These are phyloP conservation scores for Hylyphantes graminicola DNA, from an alignment of 1,140 invertebrate species.

Conservation along the genomic window DNA sequence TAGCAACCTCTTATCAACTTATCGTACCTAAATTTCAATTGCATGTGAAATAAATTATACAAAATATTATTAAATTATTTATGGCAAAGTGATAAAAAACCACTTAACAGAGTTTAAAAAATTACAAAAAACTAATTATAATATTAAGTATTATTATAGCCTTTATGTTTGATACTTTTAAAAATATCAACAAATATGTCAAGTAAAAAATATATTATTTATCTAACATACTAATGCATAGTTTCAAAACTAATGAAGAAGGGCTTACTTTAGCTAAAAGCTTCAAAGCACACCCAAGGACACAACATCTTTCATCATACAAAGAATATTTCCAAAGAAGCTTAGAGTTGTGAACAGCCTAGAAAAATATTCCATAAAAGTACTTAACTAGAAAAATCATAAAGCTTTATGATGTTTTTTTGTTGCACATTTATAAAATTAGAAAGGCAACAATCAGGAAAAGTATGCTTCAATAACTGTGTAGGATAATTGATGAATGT, in stretches of 20 bases:
- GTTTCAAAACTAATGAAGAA: not conserved
- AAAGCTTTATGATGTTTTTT: too few species aligned
- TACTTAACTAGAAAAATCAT: not conserved
- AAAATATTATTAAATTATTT: not conserved
- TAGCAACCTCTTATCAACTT: not conserved
- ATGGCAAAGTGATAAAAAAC: too few species aligned
- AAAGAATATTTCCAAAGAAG: constrained; percentile 23
- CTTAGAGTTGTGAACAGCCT: constrained; percentile 47
- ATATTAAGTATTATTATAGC: not conserved
- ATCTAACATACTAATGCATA: not conserved
- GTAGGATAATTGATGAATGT: not conserved
- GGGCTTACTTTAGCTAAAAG: constrained; percentile 27
- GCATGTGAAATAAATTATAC: not conserved
- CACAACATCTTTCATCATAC: constrained; percentile 32
- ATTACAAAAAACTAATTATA: not conserved
- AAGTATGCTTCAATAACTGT: not conserved
- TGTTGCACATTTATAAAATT: not conserved
- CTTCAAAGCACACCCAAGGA: constrained; percentile 29
- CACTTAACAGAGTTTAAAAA: not conserved
- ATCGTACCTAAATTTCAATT: not conserved
- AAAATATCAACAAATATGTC: not conserved
- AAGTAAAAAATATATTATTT: not conserved
- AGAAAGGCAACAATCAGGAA: not conserved
- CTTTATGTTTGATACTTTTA: not conserved
- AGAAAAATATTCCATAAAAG: not conserved